These are phyloP conservation scores for Chionis minor DNA, from an alignment of 2,113 vertebrate species.

Conservation along the genomic window DNA sequence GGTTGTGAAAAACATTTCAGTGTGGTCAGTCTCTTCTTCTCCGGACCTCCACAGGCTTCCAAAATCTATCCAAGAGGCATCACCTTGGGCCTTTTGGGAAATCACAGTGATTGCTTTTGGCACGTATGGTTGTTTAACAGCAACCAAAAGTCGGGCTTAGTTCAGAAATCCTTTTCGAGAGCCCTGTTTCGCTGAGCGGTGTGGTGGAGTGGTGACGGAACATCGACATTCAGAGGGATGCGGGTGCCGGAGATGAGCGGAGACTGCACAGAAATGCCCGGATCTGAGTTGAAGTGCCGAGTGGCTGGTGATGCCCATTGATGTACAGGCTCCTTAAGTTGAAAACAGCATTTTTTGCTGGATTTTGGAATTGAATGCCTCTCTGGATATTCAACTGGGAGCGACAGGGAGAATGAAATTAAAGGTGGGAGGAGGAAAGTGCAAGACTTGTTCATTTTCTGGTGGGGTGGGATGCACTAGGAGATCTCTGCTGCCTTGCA, in stretches of 20 bases:
- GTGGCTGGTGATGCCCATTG: fast-evolving
- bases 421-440: background rate
- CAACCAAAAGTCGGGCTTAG: background rate
- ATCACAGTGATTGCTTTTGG: background rate
- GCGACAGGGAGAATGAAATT: background rate
- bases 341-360: background rate
- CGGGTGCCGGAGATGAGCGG: fast-evolving
- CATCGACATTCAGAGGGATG: fast-evolving
- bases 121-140: background rate
- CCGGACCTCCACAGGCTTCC: background rate
- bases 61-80: background rate
- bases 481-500: background rate
- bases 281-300: fast-evolving
- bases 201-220: background rate
- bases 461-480: background rate
- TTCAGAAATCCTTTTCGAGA: background rate
- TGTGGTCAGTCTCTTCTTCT: background rate
- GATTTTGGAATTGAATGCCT: background rate
- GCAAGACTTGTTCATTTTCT: background rate
- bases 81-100: background rate
- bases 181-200: background rate
- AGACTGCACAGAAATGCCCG: background rate
- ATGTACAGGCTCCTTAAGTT: background rate
- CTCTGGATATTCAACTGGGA: background rate
- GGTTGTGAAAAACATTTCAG: background rate